Conservation (phyloP, 2,113 vertebrate species). For the Oryzias woworae region DNA sequence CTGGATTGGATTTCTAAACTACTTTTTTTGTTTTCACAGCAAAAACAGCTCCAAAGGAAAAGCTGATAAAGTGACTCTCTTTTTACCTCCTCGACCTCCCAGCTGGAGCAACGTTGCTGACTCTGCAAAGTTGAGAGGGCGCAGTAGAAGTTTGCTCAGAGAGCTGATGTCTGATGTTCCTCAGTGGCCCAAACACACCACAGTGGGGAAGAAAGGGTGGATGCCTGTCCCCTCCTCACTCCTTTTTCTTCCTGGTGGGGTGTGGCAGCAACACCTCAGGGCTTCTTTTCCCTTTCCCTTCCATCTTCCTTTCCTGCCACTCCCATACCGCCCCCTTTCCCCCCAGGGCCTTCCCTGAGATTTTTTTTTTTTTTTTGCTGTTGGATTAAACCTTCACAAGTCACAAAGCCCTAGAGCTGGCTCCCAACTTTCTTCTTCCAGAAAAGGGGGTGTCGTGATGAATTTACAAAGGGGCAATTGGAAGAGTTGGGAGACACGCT, state of each 20-base stretch:
- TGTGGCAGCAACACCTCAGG: constrained; percentile 59
- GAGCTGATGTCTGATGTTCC: constrained; percentile 21
- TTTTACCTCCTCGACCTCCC: neutral
- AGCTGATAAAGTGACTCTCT: neutral
- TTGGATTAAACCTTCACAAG: constrained; percentile 48
- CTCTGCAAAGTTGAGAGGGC: constrained; percentile 25
- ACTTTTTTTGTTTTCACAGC: neutral
- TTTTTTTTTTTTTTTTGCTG: constrained; percentile 5
- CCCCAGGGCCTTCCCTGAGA: constrained; percentile 1
- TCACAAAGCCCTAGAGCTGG: constrained; percentile 20
- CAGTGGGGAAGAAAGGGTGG: constrained; percentile 22
- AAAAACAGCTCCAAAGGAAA: neutral
- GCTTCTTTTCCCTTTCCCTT: constrained; percentile 32
- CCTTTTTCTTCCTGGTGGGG: constrained; percentile 43
- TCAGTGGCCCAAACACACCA: constrained; percentile 47
- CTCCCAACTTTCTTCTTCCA: constrained; percentile 32
- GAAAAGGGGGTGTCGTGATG: constrained; percentile 43
- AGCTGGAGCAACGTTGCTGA: neutral
- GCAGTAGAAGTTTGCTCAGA: constrained; percentile 6
- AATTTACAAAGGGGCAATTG: constrained; percentile 66
- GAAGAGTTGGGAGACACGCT: constrained; percentile 53
- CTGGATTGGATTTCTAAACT: constrained; percentile 4
- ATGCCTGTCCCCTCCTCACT: constrained; percentile 30
- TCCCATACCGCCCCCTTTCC: neutral
- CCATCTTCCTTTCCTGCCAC: constrained; percentile 35